Conservation (phyloP, 2,113 vertebrate genomes). For the Propithecus coquereli region DNA sequence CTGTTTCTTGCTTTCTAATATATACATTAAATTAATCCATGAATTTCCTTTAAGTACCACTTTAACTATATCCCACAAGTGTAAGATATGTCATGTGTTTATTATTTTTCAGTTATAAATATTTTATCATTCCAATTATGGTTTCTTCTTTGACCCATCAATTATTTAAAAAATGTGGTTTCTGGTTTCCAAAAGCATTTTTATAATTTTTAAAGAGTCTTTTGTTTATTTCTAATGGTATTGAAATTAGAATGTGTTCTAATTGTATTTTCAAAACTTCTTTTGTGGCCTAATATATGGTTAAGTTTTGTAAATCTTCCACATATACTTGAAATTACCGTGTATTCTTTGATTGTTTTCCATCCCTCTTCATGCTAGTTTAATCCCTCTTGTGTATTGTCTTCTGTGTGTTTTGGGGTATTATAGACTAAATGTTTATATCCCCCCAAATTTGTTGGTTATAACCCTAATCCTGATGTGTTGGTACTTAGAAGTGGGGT, state of each 20-base stretch:
- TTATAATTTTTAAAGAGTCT: conserved; percentile 22
- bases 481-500: not conserved
- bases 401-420: not conserved
- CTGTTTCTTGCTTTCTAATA: not conserved
- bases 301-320: conserved; percentile 27
- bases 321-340: not conserved
- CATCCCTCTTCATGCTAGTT: not conserved
- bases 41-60: conserved; percentile 35
- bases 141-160: conserved; percentile 23
- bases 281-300: not conserved
- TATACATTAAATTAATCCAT: conserved; percentile 29
- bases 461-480: not conserved
- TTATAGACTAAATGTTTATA: not conserved
- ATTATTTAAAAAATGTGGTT: conserved; percentile 50
- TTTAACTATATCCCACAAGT: conserved; percentile 27
- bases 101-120: conserved; percentile 61
- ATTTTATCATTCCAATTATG: conserved; percentile 54
- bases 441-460: not conserved
- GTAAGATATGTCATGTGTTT: not conserved
- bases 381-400: not conserved
- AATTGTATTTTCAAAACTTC: conserved; percentile 26
- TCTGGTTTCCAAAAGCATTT: conserved; percentile 45
- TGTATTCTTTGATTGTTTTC: conserved; percentile 2
- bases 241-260: conserved; percentile 31
- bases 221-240: not conserved